phyloP scores from a whole-genome alignment of 2,797 vertebrate species.

The Meda fulgida region DNA sequence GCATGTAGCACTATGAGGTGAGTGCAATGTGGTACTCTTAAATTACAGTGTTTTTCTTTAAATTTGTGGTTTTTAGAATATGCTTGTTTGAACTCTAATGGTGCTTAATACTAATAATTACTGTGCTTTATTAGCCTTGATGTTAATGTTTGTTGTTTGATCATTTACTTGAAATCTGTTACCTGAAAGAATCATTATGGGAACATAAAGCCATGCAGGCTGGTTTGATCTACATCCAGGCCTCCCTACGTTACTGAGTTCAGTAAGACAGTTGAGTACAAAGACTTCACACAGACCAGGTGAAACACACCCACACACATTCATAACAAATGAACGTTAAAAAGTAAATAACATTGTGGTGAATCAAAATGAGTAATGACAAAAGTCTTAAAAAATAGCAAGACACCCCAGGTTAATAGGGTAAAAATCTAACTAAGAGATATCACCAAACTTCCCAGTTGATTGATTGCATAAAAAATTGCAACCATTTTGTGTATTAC shows the following conservation, averaged over 20 bases:
- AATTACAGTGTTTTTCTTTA: neutral
- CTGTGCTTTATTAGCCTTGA: constrained; percentile 21
- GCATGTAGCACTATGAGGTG: neutral
- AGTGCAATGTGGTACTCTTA: neutral
- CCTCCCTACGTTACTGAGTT: neutral
- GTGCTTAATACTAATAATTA: neutral
- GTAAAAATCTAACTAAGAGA: neutral
- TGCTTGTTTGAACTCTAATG: neutral
- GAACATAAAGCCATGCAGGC: constrained; percentile 44
- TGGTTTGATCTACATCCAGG: constrained; percentile 58
- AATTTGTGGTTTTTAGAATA: neutral
- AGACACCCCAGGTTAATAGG: neutral
- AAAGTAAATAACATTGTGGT: neutral
- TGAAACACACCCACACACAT: constrained; percentile 35
- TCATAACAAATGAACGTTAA: constrained; percentile 14
- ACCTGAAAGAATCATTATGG: constrained; percentile 44
- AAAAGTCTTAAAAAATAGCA: neutral
- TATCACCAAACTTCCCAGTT: neutral
- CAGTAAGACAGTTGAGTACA: neutral
- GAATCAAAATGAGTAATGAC: neutral
- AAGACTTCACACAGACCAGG: constrained; percentile 41
- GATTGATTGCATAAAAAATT: neutral
- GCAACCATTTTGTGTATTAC: neutral
- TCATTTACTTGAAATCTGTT: constrained; percentile 31
- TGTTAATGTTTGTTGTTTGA: constrained; percentile 17